Conservation (phyloP, 2,888 invertebrate species). For the Drosophila subsilvestris region DNA sequence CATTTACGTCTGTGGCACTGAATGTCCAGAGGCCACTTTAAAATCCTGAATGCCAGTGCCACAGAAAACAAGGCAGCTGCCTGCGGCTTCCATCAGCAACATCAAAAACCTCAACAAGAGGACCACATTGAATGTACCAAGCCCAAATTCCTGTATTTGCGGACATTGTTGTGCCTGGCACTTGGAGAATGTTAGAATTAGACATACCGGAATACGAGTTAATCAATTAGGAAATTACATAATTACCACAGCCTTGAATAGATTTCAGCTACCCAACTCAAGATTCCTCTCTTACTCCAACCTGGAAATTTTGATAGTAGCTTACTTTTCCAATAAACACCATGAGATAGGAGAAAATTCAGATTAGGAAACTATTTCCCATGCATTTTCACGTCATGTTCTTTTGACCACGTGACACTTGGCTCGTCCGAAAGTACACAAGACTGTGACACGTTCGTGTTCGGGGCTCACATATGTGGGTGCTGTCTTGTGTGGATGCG, state of each 20-base stretch:
- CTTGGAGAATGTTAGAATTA: not conserved
- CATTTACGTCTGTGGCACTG: no score
- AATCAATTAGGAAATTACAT: not conserved
- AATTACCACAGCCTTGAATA: not conserved
- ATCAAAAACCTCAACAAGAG: not conserved
- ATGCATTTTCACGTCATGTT: not conserved
- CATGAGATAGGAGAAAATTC: no score
- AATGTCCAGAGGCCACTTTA: no score
- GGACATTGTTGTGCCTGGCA: slow-evolving; percentile 4
- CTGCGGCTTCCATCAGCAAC: not conserved
- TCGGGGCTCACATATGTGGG: not conserved
- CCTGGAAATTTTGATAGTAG: not conserved
- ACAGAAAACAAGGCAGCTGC: slow-evolving; percentile 2
- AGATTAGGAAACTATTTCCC: no score
- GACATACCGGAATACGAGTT: not conserved
- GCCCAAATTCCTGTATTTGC: slow-evolving; percentile 38
- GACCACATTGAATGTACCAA: not conserved
- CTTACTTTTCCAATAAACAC: no score
- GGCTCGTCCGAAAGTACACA: slow-evolving; percentile 18
- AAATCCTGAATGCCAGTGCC: not conserved
- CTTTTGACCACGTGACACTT: slow-evolving; percentile 32
- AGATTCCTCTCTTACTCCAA: no score
- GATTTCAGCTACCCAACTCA: not conserved
- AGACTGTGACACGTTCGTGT: slow-evolving; percentile 39
- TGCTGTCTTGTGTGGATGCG: not conserved